Evolutionary conservation across 2,113 vertebrate genomes (phyloP), one percentile per base, ranked within the genome.

Genomic region (Colossoma macropomum): DNA sequence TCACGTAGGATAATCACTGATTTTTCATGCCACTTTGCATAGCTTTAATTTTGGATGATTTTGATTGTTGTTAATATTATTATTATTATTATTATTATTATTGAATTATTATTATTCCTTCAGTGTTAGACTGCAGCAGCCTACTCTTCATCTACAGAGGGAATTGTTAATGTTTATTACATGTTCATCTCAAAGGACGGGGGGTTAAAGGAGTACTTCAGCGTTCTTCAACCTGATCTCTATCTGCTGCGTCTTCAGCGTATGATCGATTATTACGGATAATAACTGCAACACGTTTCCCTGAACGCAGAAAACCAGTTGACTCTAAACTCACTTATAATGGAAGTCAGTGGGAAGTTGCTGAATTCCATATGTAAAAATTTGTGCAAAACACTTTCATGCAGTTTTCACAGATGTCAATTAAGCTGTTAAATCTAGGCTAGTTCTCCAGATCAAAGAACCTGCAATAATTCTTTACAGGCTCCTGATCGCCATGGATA

Each of bases 31-130:
- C 79, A 79, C 59, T 69, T 82, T 25, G 56, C 69, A 75, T 79
- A 86, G 75, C 72, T 85, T 77, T 87, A 63, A 71, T 81, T 86
- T 84, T 77, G 19, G 73, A 75, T 73, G 59, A 80, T 71, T 54
- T 79, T 19, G 16, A 62, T 86, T 77, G 38, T 81, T 65, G 56
- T 54, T 25, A 60, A 19, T 21, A n/a, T n/a, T 45, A 10, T 45
- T 52, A 17, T 52, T 52, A 52, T 52, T 52, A 19, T 52, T 52
- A 16, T 52, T 52, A 52, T 52, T 52, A 52, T 17, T 52, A 17
- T 7, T 38, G 34, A 38, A 38, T 38, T 8, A 52, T 65, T 65
- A 30, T 52, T 78, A 28, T 78, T 71, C 32, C 63, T 71, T 17
- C 78, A 59, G 50, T 45, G 25, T 69, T 72, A 72, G 28, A 72